A percentile compares a stretch with the other conserved stretches of the same genome.
Evolutionary conservation across 2,797 vertebrate species (phyloP).

Genomic region (Eulemur albifrons): DNA sequence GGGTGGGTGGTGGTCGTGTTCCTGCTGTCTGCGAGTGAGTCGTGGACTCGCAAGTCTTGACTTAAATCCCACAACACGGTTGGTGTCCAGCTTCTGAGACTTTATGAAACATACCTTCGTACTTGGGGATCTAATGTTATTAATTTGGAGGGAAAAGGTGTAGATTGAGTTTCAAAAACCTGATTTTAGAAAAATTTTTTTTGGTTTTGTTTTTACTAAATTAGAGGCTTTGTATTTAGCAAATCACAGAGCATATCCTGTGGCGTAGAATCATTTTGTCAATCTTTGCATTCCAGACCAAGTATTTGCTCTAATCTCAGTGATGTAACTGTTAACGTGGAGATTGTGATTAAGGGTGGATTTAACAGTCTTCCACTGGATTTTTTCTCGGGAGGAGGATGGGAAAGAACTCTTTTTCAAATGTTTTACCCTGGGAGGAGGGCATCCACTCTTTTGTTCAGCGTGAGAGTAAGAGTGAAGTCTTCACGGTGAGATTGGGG

Average conservation of each 20-base stretch:
- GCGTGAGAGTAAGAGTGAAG: background rate
- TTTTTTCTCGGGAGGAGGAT: background rate
- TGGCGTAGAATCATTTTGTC: background rate
- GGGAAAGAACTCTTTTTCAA: background rate
- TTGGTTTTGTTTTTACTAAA: background rate
- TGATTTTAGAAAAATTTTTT: background rate
- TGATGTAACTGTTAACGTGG: background rate
- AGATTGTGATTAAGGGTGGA: background rate
- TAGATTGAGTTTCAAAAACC: background rate
- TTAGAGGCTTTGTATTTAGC: background rate
- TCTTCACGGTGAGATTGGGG: background rate
- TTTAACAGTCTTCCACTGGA: background rate
- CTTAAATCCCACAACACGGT: background rate
- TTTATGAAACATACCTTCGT: background rate
- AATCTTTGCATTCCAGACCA: background rate
- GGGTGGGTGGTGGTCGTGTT: fast-evolving
- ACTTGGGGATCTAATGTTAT: background rate
- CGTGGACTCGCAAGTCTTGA: background rate
- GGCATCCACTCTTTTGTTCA: background rate
- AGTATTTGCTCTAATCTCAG: background rate
- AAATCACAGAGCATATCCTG: background rate
- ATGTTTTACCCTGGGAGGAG: background rate
- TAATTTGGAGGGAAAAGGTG: background rate
- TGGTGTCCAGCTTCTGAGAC: background rate
- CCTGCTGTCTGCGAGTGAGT: background rate